phyloP scores from a whole-genome alignment of 2,797 vertebrate genomes.

The Ataeniobius toweri region DNA sequence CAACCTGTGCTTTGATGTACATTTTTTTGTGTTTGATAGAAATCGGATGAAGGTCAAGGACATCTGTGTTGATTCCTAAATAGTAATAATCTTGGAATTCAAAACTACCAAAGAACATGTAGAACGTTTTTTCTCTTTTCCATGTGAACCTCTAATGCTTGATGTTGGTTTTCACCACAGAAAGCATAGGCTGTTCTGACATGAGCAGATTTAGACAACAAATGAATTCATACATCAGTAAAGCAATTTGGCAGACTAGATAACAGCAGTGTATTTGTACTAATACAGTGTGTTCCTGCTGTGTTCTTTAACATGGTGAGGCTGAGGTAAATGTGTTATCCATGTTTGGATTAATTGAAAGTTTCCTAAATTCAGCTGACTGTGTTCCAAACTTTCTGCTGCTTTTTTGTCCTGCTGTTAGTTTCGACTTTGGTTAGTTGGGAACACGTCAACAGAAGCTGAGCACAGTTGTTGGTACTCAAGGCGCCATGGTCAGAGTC shows the following conservation, averaged over 20 bases:
- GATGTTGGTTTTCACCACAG: background rate
- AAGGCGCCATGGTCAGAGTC: slow-evolving; percentile 51
- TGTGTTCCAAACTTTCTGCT: slow-evolving; percentile 14
- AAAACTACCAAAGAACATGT: too few species aligned
- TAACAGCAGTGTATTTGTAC: too few species aligned
- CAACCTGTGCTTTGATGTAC: too few species aligned
- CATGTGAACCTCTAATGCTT: background rate
- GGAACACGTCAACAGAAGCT: slow-evolving; percentile 18
- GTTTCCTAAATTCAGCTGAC: slow-evolving; percentile 11
- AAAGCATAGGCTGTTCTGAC: background rate
- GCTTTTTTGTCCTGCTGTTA: slow-evolving; percentile 28
- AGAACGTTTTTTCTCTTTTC: too few species aligned
- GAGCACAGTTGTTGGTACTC: slow-evolving; percentile 45
- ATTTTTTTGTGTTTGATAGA: too few species aligned
- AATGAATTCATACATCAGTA: background rate
- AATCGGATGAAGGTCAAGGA: too few species aligned
- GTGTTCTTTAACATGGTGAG: background rate
- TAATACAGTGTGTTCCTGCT: background rate
- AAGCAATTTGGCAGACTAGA: background rate
- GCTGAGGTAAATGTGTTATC: slow-evolving; percentile 5
- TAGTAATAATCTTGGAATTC: too few species aligned
- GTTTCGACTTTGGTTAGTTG: slow-evolving; percentile 22
- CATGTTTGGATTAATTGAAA: background rate
- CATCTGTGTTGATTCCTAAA: too few species aligned
- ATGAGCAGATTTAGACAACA: background rate